Evolutionary conservation across 2,888 invertebrate genomes (phyloP), one percentile per base, ranked within the genome.

Genomic region (Eulithis prunata): DNA sequence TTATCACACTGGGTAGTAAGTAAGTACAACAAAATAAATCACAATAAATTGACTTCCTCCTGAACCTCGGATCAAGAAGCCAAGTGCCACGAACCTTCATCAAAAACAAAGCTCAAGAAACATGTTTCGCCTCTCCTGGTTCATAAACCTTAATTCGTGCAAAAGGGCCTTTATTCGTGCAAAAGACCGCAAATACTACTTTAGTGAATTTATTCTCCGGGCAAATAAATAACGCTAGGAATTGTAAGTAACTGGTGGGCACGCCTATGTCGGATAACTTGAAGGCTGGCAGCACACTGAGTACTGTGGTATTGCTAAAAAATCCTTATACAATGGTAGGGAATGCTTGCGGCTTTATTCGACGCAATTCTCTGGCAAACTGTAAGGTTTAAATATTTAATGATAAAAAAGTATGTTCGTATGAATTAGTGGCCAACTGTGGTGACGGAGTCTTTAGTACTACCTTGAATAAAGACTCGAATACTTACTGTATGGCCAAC

Each of bases 221-320:
- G 74, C 81, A 83, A 87, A 88, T 90, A 91, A 89, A 91, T 89
- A 89, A 70, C 68, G 75, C 66, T 71, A 78, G 83, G 81, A 83
- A 88, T 87, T 87, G 88, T 86, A 86, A 88, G 86, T 86, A 87
- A 88, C 83, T 82, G 85, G 75, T 72, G 71, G 77, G 72, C 71
- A 77, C 84, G 86, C 83, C 83, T 74, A 62, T 74, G 63, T 70
- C 61, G 47, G 57, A 58, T 67, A 62, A 51, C 14, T 63, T 64
- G 32, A 57, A 53, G 66, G 67, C 45, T 57, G 54, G 47, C 63
- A 28, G 10, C 21, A 63, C 63, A 67, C 63, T 43, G 55, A 57
- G 51, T 38, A n/a, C 47, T 3, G 53, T 62, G 56, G 41, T 41
- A 57, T 57, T 21, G 21, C 21, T 21, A 32, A 43, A 11, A 51